Evolutionary conservation across 1,140 invertebrate genomes (phyloP), one percentile per base, ranked within the genome.

Genomic region (Calephelis nemesis): DNA sequence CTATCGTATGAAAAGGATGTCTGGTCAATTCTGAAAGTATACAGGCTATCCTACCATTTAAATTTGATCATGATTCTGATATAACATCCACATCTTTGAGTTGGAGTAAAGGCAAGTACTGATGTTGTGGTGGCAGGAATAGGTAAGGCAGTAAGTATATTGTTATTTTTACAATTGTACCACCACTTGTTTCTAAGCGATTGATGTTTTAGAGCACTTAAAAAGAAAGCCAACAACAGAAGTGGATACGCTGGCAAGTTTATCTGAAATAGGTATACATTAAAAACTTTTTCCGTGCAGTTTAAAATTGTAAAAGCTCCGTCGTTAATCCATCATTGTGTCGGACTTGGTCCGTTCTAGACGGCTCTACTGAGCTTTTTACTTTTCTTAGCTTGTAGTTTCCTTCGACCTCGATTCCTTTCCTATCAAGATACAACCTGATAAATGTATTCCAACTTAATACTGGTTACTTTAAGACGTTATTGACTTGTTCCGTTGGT

Each of bases 281-380:
- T 58, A 39, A 58, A 58, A 58, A 58, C 52, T 58, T 39, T 30
- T 58, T 58, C 52, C 52, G 30, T 30, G 52, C 52, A 58, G 19
- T 58, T 58, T 58, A 39, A 58, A 58, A 58, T 58, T 58, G 52
- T 12, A 58, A 30, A 39, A 58, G 52, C 52, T 58, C 10, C 52
- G 12, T 58, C 52, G 52, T 58, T 58, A 58, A 58, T 58, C 52
- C 52, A 58, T 58, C 52, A 58, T 58, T 58, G 52, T 58, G 52
- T 58, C 52, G 15, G 19, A 58, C 15, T 58, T 15, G 52, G 52
- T 58, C 52, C 52, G 19, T 58, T 58, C 19, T 58, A 19, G 39
- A 58, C 52, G 19, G 52, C 11, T 58, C 15, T 58, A 58, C 52
- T 30, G 30, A 30, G 30, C 49, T 54, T 30, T 54, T 54, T 54